phyloP scores from a whole-genome alignment of 2,888 invertebrate species.

The Coleophora deauratella region DNA sequence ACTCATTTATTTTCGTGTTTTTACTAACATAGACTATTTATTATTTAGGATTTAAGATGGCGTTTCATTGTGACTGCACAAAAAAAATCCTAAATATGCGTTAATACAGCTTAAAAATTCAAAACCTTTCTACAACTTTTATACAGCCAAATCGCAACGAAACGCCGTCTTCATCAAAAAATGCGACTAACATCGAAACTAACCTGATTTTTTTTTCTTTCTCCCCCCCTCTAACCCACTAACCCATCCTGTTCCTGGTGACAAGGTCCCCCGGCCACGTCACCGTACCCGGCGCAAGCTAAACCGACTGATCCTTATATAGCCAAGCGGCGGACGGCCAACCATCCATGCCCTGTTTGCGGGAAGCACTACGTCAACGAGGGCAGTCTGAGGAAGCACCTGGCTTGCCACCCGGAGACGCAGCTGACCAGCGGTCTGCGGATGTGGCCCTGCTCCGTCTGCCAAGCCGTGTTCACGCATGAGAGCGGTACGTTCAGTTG shows the following conservation, averaged over 20 bases:
- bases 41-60: constrained; percentile 17
- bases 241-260: constrained; percentile 69
- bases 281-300: constrained; percentile 73
- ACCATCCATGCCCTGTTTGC: constrained; percentile 96
- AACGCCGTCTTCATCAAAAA: constrained; percentile 25
- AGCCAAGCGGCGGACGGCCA: constrained; percentile 95
- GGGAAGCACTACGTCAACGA: constrained; percentile 97
- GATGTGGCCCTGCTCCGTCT: constrained; percentile 97
- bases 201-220: constrained; percentile 50
- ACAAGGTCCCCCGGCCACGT: constrained; percentile 76
- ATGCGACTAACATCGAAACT: constrained; percentile 46
- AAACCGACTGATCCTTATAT: constrained; percentile 84
- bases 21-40: not conserved
- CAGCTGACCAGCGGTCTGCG: constrained; percentile 89
- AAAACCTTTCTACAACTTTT: too few species aligned
- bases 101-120: too few species aligned
- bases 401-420: constrained; percentile 95
- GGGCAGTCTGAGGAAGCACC: constrained; percentile 92
- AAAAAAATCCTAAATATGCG: too few species aligned
- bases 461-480: constrained; percentile 95
- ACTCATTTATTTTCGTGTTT: constrained; percentile 23
- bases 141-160: constrained; percentile 8
- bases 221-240: constrained; percentile 53
- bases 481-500: constrained; percentile 84
- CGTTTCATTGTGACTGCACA: not conserved